Conservation (phyloP, 2,113 vertebrate genomes). For the Cephalopholis sonnerati region DNA sequence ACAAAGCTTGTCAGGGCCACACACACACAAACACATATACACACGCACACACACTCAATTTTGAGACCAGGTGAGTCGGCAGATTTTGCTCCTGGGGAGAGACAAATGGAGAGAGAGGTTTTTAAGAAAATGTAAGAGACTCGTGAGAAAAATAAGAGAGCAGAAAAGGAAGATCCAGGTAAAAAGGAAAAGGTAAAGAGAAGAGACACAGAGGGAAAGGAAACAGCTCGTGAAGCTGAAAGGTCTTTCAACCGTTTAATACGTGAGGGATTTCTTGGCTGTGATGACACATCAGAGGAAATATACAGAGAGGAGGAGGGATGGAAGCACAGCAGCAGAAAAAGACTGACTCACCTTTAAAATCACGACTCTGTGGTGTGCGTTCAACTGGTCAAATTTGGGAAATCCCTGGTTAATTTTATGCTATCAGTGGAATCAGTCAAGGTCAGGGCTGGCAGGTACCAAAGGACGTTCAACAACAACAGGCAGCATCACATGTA, state of each 20-base stretch:
- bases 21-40: conserved; percentile 15
- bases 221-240: conserved; percentile 58
- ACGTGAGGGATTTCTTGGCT: conserved; percentile 61
- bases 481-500: neutral
- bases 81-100: conserved; percentile 66
- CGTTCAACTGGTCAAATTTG: conserved; percentile 41
- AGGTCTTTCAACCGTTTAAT: conserved; percentile 60
- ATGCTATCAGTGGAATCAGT: conserved; percentile 8
- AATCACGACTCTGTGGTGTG: conserved; percentile 21
- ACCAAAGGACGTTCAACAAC: conserved; percentile 1
- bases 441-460: neutral
- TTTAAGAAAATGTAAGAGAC: conserved; percentile 36
- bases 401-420: conserved; percentile 48
- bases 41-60: conserved; percentile 46
- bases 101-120: conserved; percentile 46
- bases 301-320: conserved; percentile 40
- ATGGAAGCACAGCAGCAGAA: conserved; percentile 46
- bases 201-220: conserved; percentile 30
- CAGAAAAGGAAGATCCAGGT: conserved; percentile 5
- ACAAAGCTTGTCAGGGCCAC: conserved; percentile 76
- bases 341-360: conserved; percentile 50
- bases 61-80: conserved; percentile 70
- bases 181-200: conserved; percentile 33
- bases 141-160: neutral
- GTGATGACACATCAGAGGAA: conserved; percentile 63